phyloP scores from a whole-genome alignment of 23 tunicate genomes.

The Styela plicata region DNA sequence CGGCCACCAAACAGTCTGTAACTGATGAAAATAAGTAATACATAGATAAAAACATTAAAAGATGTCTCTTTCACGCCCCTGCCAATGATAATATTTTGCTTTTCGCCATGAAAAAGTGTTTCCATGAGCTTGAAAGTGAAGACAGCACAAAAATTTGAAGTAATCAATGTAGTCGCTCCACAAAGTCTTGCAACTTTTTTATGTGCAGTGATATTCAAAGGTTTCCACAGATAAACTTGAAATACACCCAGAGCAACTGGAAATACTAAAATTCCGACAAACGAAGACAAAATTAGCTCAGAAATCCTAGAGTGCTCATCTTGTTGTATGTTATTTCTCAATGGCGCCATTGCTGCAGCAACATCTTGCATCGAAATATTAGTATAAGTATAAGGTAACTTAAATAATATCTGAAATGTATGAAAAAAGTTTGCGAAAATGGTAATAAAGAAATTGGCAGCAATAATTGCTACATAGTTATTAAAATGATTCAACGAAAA shows the following conservation, averaged over 20 bases:
- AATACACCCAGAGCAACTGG: slow-evolving; percentile 46
- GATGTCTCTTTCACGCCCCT: not conserved
- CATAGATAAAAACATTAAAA: not conserved
- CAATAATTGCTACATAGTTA: no score
- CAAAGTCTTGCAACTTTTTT: slow-evolving; percentile 33
- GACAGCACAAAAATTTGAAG: slow-evolving; percentile 20
- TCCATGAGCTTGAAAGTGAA: not conserved
- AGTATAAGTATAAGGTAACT: no score
- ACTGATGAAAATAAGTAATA: slow-evolving; percentile 25
- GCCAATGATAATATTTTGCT: not conserved
- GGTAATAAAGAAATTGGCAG: no score
- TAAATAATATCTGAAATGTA: no score
- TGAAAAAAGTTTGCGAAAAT: no score
- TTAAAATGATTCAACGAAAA: no score
- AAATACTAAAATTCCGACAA: slow-evolving; percentile 43
- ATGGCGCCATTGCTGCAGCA: no score
- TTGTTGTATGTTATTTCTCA: no score
- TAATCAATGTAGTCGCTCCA: slow-evolving; percentile 29
- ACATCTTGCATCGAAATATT: no score
- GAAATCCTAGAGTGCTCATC: no score
- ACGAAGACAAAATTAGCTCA: not conserved
- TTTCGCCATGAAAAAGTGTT: not conserved
- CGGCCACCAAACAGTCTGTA: slow-evolving; percentile 41
- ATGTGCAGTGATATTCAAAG: slow-evolving; percentile 47
- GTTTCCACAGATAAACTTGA: slow-evolving; percentile 62